Base-by-base conservation (phyloP, 2,797 vertebrate species). In the Acrossocheilus fasciatus region DNA sequence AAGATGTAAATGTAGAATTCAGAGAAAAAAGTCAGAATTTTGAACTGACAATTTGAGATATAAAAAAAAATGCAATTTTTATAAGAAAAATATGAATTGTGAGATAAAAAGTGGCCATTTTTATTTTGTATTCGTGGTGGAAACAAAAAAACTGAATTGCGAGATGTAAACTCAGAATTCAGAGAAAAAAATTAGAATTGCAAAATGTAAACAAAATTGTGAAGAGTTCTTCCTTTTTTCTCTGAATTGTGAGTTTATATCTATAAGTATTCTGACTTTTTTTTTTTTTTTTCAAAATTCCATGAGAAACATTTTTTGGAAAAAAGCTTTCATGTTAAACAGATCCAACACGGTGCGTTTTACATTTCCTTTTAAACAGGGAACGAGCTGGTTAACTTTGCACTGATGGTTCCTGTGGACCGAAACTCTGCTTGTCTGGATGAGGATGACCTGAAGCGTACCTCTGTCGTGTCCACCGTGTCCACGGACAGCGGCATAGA, bases 401-500 rank as follows among this genome's bases (percentile, higher is more conserved):
- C 95, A 47, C 91, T 90, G 66, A 82, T 90, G 0, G 90, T 90
- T 88, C 92, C 68, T 1, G 64, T 52, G 0, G 83, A 92, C 83
- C 91, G 81, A 1, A 92, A 87, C 39, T 89, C 84, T 64, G 87
- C 91, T 4, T 92, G 90, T 73, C 91, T 91, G 17, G 94, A 96
- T 6, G 59, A 93, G 73, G 70, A 93, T 3, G 93, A 94, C 20
- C 81, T 94, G 52, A 76, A 87, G 0, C 92, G 30, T 82, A 82
- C 15, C 18, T 90, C 89, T 1, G 82, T 90, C 43, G 18, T 93
- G 59, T 97, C 96, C 0, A 81, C 96, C 76, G 89, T 92, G 43
- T 97, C 96, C 84, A 95, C 89, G 0, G 96, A 97, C 94, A 96
- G 96, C 0, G 95, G 95, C 62, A 96, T 96, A 0, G 95, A 96